Conservation (phyloP, 2,113 vertebrate genomes). For the Nycticorax nycticorax region DNA sequence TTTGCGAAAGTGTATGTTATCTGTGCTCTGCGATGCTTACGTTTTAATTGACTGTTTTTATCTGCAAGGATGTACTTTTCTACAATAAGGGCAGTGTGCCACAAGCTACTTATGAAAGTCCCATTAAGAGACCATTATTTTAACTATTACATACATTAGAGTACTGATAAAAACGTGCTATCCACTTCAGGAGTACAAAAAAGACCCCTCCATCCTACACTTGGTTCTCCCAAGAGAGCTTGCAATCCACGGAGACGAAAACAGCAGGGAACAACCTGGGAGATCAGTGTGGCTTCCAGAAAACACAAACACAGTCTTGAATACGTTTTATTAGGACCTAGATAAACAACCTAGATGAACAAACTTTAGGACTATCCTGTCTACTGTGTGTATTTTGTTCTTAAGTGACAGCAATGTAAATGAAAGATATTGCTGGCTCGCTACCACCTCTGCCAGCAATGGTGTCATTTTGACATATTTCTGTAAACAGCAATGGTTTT, state of each 20-base stretch:
- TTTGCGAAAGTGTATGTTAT: constrained; percentile 3
- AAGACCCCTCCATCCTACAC: not conserved
- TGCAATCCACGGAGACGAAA: not conserved
- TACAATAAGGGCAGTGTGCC: not conserved
- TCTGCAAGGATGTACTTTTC: constrained; percentile 5
- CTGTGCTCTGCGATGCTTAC: not conserved
- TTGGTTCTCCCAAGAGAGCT: not conserved
- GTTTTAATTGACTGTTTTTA: constrained; percentile 55
- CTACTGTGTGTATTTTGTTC: not conserved
- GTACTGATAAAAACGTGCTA: not conserved
- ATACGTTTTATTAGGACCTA: not conserved
- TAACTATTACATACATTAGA: not conserved
- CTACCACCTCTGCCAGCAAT: not conserved
- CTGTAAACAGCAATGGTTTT: not conserved
- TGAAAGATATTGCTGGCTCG: not conserved
- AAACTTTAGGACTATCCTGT: not conserved
- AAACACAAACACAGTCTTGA: not conserved
- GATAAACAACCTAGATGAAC: not conserved
- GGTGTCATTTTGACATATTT: not conserved
- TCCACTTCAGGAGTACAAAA: not conserved
- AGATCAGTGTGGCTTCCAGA: not conserved
- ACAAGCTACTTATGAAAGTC: constrained; percentile 2
- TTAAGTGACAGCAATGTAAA: not conserved
- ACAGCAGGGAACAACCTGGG: not conserved
- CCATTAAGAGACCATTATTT: not conserved